These are phyloP conservation scores for Pelobates cultripes DNA, from an alignment of 2,797 vertebrate species.

Conservation along the genomic window DNA sequence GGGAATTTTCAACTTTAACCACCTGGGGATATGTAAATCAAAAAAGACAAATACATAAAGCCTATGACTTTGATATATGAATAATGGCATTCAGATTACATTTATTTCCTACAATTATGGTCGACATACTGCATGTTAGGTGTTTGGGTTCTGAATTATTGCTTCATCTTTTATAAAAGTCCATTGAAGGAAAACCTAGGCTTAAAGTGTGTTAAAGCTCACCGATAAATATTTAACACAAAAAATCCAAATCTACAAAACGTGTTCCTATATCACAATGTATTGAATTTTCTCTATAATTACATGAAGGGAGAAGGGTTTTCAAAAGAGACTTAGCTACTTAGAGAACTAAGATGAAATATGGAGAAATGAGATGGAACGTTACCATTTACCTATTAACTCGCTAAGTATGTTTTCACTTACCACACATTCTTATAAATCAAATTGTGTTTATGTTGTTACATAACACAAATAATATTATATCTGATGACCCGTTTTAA, in stretches of 20 bases:
- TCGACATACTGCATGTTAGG: not conserved
- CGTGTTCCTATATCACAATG: not conserved
- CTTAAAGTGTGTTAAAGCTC: not conserved
- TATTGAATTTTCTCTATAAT: not conserved
- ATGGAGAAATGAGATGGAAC: too few relatives aligned
- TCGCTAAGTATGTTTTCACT: too few relatives aligned
- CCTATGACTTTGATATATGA: constrained; percentile 29
- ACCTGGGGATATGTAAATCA: constrained; percentile 42
- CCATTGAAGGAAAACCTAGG: not conserved
- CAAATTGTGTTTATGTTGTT: too few relatives aligned
- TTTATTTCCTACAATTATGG: constrained; percentile 18
- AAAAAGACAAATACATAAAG: constrained; percentile 41
- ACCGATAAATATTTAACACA: not conserved
- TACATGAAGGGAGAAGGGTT: not conserved
- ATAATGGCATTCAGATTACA: constrained; percentile 3
- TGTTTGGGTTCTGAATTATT: not conserved
- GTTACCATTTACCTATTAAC: too few relatives aligned
- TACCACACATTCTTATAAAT: too few relatives aligned
- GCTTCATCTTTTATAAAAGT: not conserved
- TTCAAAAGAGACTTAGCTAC: not conserved
- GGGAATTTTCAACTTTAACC: constrained; percentile 16
- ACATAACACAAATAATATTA: too few relatives aligned
- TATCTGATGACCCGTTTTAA: too few relatives aligned
- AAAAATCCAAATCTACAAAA: not conserved
- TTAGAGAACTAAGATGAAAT: too few relatives aligned